Base-by-base conservation (phyloP, 2,888 invertebrate genomes). In the Harmothoe impar region DNA sequence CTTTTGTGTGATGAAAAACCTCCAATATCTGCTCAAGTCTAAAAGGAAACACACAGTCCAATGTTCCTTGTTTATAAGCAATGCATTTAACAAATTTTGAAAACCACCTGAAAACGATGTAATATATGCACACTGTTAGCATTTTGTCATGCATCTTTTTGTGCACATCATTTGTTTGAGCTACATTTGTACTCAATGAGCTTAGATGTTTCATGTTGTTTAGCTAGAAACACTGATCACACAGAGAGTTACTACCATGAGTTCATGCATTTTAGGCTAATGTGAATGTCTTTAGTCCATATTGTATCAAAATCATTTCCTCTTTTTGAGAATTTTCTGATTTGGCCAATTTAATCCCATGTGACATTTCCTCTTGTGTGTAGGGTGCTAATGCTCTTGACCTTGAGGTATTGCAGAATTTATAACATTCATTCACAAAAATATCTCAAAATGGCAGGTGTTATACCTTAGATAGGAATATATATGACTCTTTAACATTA, bases 231-330 rank as follows among this genome's bases (percentile, higher is more conserved):
- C 23, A 81, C 33, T 35, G 1, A 20, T 23, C 10, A 23, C 15
- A 10, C 20, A 43, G 33, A 43, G 35, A 43, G 12, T 35, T 81
- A 81, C 43, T 81, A 81, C 81, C 25, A 81, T 1, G 81, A 17
- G 81, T 81, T 81, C 35, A 81, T 81, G 81, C 33, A 81, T 43
- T 81, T 43, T 81, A 35, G 81, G 81, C 81, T 81, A 43, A 43
- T 43, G 33, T 81, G 33, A n/a, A 81, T 81, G 43, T 35, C 12
- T 81, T 1, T 33, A 81, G 72, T 5, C 33, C 35, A 81, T 35
- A 43, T n/a, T 43, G 43, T 43, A 3, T 81, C 33, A 23, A 33
- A 43, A 81, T 35, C 43, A 7, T 81, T 81, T 35, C 81, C n/a
- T 20, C 25, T 23, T 35, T 35, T 81, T 81, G 81, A 43, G 35